phyloP scores from a whole-genome alignment of 2,797 vertebrate species.

The Florisuga fusca region DNA sequence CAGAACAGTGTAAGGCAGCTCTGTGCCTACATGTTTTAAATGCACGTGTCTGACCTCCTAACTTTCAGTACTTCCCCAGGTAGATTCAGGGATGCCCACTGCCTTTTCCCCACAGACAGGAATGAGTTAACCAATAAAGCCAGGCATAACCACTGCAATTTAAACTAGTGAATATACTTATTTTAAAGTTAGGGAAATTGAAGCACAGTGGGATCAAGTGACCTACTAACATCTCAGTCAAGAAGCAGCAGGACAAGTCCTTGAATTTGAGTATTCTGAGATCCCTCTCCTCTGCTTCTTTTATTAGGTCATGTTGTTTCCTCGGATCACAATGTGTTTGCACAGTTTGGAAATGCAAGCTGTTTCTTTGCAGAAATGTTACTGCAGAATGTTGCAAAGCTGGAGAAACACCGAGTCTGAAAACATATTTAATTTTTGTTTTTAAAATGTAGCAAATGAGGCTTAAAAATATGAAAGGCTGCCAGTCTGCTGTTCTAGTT shows the following conservation, averaged over 20 bases:
- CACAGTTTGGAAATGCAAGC: neutral
- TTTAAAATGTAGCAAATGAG: slow-evolving; percentile 37
- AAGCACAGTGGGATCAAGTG: slow-evolving; percentile 57
- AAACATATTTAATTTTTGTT: slow-evolving; percentile 50
- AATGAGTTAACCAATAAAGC: neutral
- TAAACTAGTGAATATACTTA: neutral
- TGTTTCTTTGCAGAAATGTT: slow-evolving; percentile 53
- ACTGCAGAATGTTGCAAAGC: slow-evolving; percentile 32
- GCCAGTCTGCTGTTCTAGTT: slow-evolving; percentile 59
- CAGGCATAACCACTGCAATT: neutral
- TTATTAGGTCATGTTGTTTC: slow-evolving; percentile 57
- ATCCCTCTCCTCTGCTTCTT: slow-evolving; percentile 27
- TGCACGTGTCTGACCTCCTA: neutral
- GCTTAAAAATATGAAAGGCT: slow-evolving; percentile 44
- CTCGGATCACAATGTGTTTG: slow-evolving; percentile 33
- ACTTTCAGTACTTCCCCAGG: neutral
- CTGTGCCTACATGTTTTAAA: fast-evolving
- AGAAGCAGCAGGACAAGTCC: slow-evolving; percentile 44
- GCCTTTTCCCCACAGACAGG: neutral
- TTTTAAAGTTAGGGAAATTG: slow-evolving; percentile 25
- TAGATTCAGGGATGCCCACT: neutral
- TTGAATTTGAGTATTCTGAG: slow-evolving; percentile 9
- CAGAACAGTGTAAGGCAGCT: neutral
- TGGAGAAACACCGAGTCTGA: slow-evolving; percentile 5
- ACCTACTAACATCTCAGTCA: slow-evolving; percentile 53